Percentiles rank a stretch among this genome's conserved stretches.
phyloP scores from a whole-genome alignment of 2,113 vertebrate species.

The Pristiophorus japonicus region DNA sequence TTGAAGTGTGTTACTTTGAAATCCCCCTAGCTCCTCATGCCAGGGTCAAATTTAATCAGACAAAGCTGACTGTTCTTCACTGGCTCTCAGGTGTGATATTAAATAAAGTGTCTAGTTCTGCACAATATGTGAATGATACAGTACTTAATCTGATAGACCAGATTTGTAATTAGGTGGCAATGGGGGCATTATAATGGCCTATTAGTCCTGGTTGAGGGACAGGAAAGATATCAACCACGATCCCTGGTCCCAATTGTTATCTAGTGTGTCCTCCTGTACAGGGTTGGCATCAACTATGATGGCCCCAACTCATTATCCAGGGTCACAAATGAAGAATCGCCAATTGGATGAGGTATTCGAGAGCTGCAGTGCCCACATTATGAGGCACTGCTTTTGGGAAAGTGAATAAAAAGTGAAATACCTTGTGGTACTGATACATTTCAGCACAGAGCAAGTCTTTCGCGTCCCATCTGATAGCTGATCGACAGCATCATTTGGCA shows the following conservation, averaged over 20 bases:
- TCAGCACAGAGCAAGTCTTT: not conserved
- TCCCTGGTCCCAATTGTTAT: not conserved
- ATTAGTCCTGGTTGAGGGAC: not conserved
- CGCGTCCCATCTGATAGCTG: not conserved
- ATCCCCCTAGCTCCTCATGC: too few relatives aligned
- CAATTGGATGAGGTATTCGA: not conserved
- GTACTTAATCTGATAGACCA: not conserved
- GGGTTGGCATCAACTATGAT: not conserved
- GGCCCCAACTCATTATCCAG: not conserved
- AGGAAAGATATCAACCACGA: not conserved
- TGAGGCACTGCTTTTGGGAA: not conserved
- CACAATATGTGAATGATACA: not conserved
- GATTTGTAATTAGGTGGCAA: not conserved
- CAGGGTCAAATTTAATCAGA: too few relatives aligned
- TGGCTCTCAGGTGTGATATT: too few relatives aligned
- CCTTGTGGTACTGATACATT: too few relatives aligned
- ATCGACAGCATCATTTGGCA: not conserved
- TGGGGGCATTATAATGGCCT: not conserved
- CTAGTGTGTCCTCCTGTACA: not conserved
- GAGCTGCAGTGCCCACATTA: not conserved
- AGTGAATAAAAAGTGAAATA: not conserved
- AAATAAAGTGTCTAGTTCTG: too few relatives aligned
- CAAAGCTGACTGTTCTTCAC: too few relatives aligned
- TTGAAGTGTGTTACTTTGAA: too few relatives aligned
- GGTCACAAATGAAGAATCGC: not conserved